Conservation (phyloP, 2,113 vertebrate genomes). For the Pituophis catenifer region DNA sequence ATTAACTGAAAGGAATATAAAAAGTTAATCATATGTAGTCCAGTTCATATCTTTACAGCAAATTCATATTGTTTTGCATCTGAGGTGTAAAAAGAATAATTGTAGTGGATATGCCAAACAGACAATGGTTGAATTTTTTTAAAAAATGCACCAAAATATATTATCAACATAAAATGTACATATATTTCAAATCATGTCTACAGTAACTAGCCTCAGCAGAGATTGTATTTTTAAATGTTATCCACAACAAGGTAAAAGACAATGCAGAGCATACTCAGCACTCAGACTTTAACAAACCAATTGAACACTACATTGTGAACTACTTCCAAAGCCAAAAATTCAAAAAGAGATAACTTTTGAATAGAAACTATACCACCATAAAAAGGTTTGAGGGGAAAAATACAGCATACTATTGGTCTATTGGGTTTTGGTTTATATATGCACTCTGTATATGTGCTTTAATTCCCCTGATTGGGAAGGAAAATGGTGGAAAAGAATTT, state of each 20-base stretch:
- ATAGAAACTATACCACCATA: not conserved
- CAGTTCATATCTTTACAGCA: not conserved
- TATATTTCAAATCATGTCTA: not conserved
- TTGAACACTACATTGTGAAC: not conserved
- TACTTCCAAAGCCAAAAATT: not conserved
- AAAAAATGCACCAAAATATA: not conserved
- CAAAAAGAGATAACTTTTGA: not conserved
- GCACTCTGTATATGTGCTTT: not conserved
- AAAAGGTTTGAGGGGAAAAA: not conserved
- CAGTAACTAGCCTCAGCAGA: not conserved
- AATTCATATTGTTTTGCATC: not conserved
- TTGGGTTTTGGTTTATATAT: not conserved
- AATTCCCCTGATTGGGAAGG: not conserved
- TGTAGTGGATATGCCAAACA: not conserved
- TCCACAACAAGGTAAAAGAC: not conserved
- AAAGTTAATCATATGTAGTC: not conserved
- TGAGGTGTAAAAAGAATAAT: not conserved
- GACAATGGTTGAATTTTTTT: not conserved
- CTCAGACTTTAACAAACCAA: not conserved
- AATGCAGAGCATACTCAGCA: not conserved
- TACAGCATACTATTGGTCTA: not conserved
- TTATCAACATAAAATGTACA: not conserved
- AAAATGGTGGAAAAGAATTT: not conserved
- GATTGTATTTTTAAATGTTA: not conserved
- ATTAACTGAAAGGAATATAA: not conserved